Evolutionary conservation across 2,797 vertebrate species (phyloP).

Genomic region (Jordanella pulchra): DNA sequence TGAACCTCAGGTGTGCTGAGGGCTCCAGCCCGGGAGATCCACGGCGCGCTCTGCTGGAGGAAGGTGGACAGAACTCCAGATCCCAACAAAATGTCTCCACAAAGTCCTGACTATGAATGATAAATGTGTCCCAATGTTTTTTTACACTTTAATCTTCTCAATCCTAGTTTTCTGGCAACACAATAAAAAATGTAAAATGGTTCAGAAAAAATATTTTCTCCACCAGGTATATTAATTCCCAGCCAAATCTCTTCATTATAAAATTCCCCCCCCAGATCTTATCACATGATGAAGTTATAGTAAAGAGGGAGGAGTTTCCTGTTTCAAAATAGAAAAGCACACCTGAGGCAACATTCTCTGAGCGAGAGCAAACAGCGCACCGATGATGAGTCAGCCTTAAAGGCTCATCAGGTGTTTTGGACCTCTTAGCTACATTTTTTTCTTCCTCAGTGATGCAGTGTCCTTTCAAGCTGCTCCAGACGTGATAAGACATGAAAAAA

Average conservation of each 20-base stretch:
- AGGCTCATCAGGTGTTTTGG: constrained; percentile 36
- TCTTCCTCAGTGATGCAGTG: constrained; percentile 28
- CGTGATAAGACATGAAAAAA: constrained; percentile 45
- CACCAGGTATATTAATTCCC: neutral
- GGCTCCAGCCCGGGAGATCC: too few species aligned
- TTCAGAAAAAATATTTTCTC: too few species aligned
- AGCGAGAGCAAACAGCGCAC: constrained; percentile 49
- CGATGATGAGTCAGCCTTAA: constrained; percentile 42
- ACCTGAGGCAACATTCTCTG: constrained; percentile 48
- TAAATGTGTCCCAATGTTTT: neutral
- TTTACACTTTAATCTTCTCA: neutral
- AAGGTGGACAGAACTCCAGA: neutral
- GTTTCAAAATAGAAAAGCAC: constrained; percentile 52
- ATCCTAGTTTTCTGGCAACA: neutral
- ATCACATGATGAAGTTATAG: neutral
- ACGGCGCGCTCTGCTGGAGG: too few species aligned
- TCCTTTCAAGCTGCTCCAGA: constrained; percentile 21
- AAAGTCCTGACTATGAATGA: neutral
- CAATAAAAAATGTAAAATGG: neutral
- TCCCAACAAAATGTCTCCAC: neutral
- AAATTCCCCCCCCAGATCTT: too few species aligned
- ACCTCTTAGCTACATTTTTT: constrained; percentile 10
- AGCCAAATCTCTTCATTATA: neutral
- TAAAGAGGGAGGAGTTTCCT: constrained; percentile 10
- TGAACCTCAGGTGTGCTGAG: neutral